phyloP scores from a whole-genome alignment of 1,140 invertebrate species.

The Rhyacophila brunnea region DNA sequence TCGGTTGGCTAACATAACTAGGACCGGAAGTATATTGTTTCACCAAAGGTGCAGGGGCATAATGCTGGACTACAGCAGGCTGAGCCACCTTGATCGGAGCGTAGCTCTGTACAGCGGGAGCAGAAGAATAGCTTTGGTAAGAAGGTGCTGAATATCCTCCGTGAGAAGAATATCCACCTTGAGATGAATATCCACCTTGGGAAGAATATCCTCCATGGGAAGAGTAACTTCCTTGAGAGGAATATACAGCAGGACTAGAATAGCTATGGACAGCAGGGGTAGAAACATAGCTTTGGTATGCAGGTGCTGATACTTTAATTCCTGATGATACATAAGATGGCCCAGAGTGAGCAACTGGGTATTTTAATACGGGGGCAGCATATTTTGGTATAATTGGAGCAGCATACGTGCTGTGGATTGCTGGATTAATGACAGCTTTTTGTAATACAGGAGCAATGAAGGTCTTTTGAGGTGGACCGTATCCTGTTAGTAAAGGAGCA shows the following conservation, averaged over 20 bases:
- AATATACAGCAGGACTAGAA: background rate
- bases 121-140: conserved; percentile 35
- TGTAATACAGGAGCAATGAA: conserved; percentile 37
- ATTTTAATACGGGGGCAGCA: conserved; percentile 25
- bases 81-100: conserved; percentile 6
- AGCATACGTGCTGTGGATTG: conserved; percentile 39
- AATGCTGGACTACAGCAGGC: conserved; percentile 16
- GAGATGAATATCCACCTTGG: conserved; percentile 3
- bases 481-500: conserved; percentile 49
- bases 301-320: conserved; percentile 2
- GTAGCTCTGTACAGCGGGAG: conserved; percentile 33
- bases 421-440: conserved; percentile 39
- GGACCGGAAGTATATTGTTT: conserved; percentile 31
- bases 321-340: conserved; percentile 7
- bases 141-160: conserved; percentile 32
- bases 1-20: conserved; percentile 37
- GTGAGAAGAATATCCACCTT: conserved; percentile 26
- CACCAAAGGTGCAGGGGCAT: conserved; percentile 40
- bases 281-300: conserved; percentile 6
- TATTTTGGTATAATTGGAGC: conserved; percentile 37
- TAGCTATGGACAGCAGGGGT: conserved; percentile 13
- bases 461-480: conserved; percentile 40
- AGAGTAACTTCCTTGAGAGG: conserved; percentile 37
- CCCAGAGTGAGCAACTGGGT: conserved; percentile 23
- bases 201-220: background rate